Evolutionary conservation across 1,140 invertebrate species (phyloP).

Genomic region (Gonatopus flavifemur): DNA sequence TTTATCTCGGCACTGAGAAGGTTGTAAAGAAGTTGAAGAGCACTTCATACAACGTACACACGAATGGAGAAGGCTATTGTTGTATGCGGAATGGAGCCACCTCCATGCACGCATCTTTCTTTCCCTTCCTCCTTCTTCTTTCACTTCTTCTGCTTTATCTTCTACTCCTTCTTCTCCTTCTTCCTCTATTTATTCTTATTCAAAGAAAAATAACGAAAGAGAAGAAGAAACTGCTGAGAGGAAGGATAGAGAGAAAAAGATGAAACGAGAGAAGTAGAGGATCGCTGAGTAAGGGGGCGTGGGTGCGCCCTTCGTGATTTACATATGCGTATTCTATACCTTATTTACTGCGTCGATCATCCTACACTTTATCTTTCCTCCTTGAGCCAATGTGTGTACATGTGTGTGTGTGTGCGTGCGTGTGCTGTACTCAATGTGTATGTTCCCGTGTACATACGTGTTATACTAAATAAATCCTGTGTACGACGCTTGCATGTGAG

Average conservation of each 20-base stretch:
- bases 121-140: neutral
- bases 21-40: conserved; percentile 32
- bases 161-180: conserved; percentile 1
- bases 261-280: neutral
- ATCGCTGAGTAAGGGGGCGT: conserved; percentile 39
- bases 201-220: too few species aligned
- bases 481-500: conserved; percentile 25
- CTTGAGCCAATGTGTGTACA: neutral
- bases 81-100: conserved; percentile 29
- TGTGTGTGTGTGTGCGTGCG: conserved; percentile 3
- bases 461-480: too few species aligned
- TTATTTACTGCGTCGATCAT: conserved; percentile 57
- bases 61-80: conserved; percentile 13
- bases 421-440: too few species aligned
- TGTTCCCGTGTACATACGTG: too few species aligned
- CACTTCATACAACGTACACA: conserved; percentile 24
- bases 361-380: conserved; percentile 45
- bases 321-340: conserved; percentile 55
- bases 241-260: conserved; percentile 4
- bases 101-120: conserved; percentile 27
- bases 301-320: conserved; percentile 55
- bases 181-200: conserved; percentile 8
- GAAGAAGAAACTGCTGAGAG: too few species aligned
- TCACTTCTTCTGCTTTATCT: too few species aligned
- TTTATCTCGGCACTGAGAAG: conserved; percentile 40